Evolutionary conservation across 2,113 vertebrate genomes (phyloP).

Genomic region (Rhinolophus ferrumequinum): DNA sequence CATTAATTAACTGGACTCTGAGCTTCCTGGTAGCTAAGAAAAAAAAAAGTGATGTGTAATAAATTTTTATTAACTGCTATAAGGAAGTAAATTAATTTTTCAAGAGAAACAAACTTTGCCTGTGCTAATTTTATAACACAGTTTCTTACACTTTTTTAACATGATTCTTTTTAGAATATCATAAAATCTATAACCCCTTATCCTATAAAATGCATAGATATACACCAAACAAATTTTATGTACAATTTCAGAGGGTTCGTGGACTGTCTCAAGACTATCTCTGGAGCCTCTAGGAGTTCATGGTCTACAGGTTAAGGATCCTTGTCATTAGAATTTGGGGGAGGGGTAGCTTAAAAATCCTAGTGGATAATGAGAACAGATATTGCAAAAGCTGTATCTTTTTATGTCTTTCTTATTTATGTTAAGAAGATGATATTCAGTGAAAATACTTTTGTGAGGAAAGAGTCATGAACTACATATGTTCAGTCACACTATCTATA

Average conservation of each 20-base stretch:
- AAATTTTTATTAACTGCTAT: constrained; percentile 32
- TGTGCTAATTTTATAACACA: not conserved
- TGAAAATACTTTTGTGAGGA: not conserved
- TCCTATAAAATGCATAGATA: not conserved
- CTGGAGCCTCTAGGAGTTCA: not conserved
- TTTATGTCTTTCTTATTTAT: not conserved
- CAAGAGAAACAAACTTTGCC: constrained; percentile 42
- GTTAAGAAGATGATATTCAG: not conserved
- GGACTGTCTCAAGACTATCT: not conserved
- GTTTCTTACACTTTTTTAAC: not conserved
- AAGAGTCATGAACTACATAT: not conserved
- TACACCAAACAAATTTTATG: not conserved
- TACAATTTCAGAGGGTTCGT: not conserved
- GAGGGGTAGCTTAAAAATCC: not conserved
- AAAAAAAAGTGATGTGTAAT: not conserved
- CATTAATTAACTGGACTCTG: not conserved
- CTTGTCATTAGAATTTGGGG: not conserved
- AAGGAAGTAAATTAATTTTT: constrained; percentile 50
- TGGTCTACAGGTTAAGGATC: not conserved
- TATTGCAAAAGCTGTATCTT: not conserved
- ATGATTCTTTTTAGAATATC: constrained; percentile 12
- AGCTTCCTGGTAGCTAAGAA: constrained; percentile 10
- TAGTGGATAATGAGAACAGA: not conserved
- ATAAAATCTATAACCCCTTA: not conserved
- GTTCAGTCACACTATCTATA: not conserved